A percentile compares a stretch with the other conserved stretches of the same genome.
Conservation (phyloP, 2,113 vertebrate genomes). For the Diadophis punctatus region DNA sequence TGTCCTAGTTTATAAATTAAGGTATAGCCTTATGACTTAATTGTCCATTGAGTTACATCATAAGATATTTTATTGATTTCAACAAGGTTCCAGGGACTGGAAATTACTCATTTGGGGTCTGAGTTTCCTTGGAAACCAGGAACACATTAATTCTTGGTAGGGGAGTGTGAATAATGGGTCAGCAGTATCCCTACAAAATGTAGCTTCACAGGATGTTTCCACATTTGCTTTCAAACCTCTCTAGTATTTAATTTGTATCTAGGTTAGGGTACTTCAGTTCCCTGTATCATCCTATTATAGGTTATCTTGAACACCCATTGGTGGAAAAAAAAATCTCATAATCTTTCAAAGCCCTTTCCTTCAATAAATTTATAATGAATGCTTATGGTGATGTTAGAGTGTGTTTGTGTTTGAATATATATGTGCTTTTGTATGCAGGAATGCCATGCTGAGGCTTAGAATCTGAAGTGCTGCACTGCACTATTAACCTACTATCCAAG, state of each 20-base stretch:
- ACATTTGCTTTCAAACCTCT: background rate
- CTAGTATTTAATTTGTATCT: background rate
- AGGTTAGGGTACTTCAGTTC: background rate
- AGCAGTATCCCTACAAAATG: background rate
- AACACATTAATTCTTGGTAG: background rate
- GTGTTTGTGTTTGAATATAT: background rate
- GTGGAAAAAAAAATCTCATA: background rate
- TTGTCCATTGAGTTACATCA: slow-evolving; percentile 42
- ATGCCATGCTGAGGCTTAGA: background rate
- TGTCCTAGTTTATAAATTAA: slow-evolving; percentile 19
- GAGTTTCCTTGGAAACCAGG: slow-evolving; percentile 31
- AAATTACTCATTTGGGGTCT: slow-evolving; percentile 40
- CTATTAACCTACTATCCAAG: background rate
- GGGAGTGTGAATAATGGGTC: background rate
- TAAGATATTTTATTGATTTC: slow-evolving; percentile 26
- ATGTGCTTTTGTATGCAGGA: background rate
- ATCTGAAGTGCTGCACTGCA: background rate
- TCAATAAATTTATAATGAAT: background rate
- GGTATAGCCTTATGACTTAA: slow-evolving; percentile 40
- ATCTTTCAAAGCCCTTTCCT: background rate
- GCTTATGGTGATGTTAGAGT: background rate
- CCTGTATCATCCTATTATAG: background rate
- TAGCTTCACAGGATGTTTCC: background rate
- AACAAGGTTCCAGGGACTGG: slow-evolving; percentile 28
- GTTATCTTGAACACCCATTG: background rate